Evolutionary conservation across 2,113 vertebrate species (phyloP).

Genomic region (Heterocephalus glaber): DNA sequence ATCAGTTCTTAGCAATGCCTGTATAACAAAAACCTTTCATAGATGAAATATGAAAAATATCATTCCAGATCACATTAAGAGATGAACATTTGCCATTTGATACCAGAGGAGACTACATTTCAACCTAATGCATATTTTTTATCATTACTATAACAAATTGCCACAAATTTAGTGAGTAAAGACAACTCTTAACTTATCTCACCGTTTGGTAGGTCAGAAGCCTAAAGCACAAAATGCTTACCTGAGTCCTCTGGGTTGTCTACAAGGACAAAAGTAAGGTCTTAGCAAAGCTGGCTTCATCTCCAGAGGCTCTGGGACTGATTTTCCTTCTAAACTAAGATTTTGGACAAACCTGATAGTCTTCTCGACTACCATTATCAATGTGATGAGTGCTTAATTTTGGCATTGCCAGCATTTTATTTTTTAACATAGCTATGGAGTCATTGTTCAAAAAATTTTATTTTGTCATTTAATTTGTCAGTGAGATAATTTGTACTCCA

Average conservation of each 20-base stretch:
- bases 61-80: background rate
- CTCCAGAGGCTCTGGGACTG: background rate
- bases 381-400: background rate
- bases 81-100: background rate
- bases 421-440: background rate
- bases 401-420: background rate
- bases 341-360: background rate
- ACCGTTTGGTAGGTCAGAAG: background rate
- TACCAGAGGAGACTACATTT: background rate
- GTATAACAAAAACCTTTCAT: background rate
- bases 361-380: no score
- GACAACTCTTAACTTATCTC: background rate
- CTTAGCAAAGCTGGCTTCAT: background rate
- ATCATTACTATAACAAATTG: background rate
- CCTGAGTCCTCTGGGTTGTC: background rate
- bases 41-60: constrained; percentile 30
- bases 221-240: background rate
- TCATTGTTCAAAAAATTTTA: background rate
- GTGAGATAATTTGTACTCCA: background rate
- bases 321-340: background rate
- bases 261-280: background rate
- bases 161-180: background rate
- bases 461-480: constrained; percentile 23
- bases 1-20: background rate
- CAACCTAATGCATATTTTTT: background rate